A percentile compares a stretch with the other conserved stretches of the same genome.
These are phyloP conservation scores for Dreissena rostriformis DNA, from an alignment of 1,140 invertebrate species.

Conservation along the genomic window DNA sequence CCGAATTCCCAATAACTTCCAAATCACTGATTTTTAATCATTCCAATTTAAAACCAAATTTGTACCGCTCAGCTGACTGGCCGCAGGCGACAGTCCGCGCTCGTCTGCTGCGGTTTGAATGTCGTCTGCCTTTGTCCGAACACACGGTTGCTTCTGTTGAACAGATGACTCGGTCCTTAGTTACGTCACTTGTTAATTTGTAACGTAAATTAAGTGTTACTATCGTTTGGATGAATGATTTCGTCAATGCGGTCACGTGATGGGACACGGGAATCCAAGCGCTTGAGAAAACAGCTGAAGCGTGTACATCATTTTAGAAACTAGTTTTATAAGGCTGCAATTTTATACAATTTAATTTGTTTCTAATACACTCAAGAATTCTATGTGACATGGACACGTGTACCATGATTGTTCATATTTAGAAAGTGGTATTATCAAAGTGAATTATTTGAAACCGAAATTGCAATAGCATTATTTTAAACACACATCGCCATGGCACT, in stretches of 20 bases:
- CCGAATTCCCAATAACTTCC: slow-evolving; percentile 8
- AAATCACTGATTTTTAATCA: slow-evolving; percentile 22
- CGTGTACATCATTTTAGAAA: no score
- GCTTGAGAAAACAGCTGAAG: no score
- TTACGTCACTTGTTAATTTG: slow-evolving; percentile 35
- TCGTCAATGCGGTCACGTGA: neutral
- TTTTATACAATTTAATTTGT: no score
- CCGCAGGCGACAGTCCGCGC: slow-evolving; percentile 30
- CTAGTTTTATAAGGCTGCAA: no score
- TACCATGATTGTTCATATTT: no score
- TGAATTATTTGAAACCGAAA: no score
- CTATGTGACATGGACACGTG: no score
- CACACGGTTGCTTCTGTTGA: slow-evolving; percentile 3
- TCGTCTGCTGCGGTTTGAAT: slow-evolving; percentile 19
- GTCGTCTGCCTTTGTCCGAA: slow-evolving; percentile 26
- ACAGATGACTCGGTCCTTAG: slow-evolving; percentile 13
- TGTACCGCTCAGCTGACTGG: neutral
- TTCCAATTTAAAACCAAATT: slow-evolving; percentile 26
- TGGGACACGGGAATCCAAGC: no score
- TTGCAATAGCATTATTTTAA: no score
- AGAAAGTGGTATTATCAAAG: no score
- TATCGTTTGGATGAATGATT: neutral
- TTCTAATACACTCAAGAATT: no score
- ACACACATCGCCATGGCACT: no score
- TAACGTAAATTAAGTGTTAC: slow-evolving; percentile 41